These are phyloP conservation scores for Drosophila planitibia DNA, from an alignment of 2,888 invertebrate genomes.

Conservation along the genomic window DNA sequence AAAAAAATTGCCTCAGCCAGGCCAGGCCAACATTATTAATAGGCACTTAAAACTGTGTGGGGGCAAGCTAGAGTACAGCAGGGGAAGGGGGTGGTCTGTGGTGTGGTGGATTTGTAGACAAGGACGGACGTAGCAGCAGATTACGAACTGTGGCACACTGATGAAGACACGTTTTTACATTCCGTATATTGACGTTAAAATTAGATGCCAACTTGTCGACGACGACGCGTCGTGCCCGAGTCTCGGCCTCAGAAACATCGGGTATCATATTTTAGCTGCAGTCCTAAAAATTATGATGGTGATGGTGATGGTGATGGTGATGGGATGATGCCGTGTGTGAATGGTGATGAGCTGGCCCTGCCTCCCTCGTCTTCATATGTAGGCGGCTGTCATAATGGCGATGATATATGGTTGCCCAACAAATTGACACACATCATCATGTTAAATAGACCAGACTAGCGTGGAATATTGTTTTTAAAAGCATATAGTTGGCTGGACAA, in stretches of 20 bases:
- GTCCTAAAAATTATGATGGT: constrained; percentile 44
- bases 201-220: constrained; percentile 77
- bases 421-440: constrained; percentile 66
- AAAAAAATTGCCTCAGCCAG: constrained; percentile 55
- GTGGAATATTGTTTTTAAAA: constrained; percentile 10
- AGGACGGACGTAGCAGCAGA: constrained; percentile 42
- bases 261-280: constrained; percentile 75
- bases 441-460: constrained; percentile 51
- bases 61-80: constrained; percentile 32
- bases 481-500: constrained; percentile 13
- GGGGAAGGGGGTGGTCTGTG: neutral
- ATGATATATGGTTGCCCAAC: constrained; percentile 68
- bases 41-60: constrained; percentile 70
- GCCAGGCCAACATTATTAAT: constrained; percentile 72
- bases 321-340: constrained; percentile 32
- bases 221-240: constrained; percentile 48
- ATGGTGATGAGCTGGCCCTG: constrained; percentile 34
- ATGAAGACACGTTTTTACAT: constrained; percentile 80
- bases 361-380: constrained; percentile 16
- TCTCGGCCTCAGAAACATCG: constrained; percentile 58
- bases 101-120: neutral
- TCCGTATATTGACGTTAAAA: constrained; percentile 79
- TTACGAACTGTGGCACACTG: constrained; percentile 63
- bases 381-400: constrained; percentile 60
- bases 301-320: constrained; percentile 49